Base-by-base conservation (phyloP, 2,113 vertebrate species). In the Laticauda colubrina region DNA sequence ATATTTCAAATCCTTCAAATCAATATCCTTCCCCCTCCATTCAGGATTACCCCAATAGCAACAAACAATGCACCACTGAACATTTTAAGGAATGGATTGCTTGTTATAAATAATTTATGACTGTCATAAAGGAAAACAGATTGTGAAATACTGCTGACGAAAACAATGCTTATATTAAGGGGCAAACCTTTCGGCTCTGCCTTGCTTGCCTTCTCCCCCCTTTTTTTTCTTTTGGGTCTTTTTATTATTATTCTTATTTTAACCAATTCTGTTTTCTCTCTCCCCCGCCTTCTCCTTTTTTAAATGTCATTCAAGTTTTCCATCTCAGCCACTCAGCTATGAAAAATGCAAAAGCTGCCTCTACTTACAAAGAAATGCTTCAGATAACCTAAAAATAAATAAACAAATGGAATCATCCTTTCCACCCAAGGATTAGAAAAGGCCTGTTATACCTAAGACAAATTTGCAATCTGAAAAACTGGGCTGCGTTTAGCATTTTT, bases 1-100 rank as follows among this genome's bases (percentile, higher is more conserved):
- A 96, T 96, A 98, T 98, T 98, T 98, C 91, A 98, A 98, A 98
- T 97, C 95, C 95, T 97, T 97, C 89, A 93, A 94, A 98, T 98
- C 95, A 97, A 98, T 98, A 97, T 93, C 26, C 24, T 8, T 11
- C 45, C 34, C 29, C 56, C 89, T 95, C 75, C 93, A 89, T 96
- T 94, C 96, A 93, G 90, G 97, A 95, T n/a, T 75, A 95, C 92
- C 93, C 91, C 93, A 85, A 88, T 89, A 89, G n/a, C 54, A 56
- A 53, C 86, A n/a, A 96, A 96, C 88, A 90, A 93, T 92, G 93
- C 85, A 90, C 64, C 96, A 94, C 85, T 97, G 96, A 96, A 97
- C 96, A 96, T 93, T 93, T 94, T 97, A 95, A 96, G 93, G 93
- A 94, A 91, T 93, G 95, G 94, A 95, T 94, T 97, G 91, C 14